Conservation (phyloP, 2,888 invertebrate genomes). For the Liopterus haemorrhoidalis region DNA sequence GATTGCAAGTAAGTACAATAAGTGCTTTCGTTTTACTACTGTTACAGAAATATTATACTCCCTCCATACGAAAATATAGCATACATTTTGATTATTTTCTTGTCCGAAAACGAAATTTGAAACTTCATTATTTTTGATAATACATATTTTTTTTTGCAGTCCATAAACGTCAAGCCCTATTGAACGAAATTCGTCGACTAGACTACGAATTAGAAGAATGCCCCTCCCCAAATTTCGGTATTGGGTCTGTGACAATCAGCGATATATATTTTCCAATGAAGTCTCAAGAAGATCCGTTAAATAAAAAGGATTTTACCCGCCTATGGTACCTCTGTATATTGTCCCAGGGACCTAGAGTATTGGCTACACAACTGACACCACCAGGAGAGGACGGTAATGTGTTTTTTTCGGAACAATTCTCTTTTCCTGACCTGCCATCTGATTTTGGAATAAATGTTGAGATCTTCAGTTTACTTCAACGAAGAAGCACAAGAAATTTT, state of each 20-base stretch:
- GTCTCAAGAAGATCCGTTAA: slow-evolving; percentile 15
- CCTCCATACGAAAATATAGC: too few species aligned
- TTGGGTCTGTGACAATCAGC: slow-evolving; percentile 30
- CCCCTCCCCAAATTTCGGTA: slow-evolving; percentile 9
- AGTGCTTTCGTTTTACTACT: too few species aligned
- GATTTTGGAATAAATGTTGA: slow-evolving; percentile 46
- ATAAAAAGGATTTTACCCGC: slow-evolving; percentile 25
- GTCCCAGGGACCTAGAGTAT: slow-evolving; percentile 37
- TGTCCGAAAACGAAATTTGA: too few species aligned
- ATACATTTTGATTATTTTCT: too few species aligned
- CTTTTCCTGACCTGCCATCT: slow-evolving; percentile 40
- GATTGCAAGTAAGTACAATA: slow-evolving; percentile 39
- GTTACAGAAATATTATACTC: neutral
- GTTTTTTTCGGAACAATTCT: slow-evolving; percentile 36
- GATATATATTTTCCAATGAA: slow-evolving; percentile 33
- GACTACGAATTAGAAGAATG: slow-evolving; percentile 25
- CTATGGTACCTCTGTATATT: slow-evolving; percentile 42
- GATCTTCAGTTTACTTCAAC: slow-evolving; percentile 47
- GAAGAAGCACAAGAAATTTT: slow-evolving; percentile 36
- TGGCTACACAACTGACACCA: slow-evolving; percentile 36
- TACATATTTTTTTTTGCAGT: slow-evolving; percentile 25
- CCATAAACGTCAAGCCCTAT: slow-evolving; percentile 29
- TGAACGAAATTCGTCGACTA: slow-evolving; percentile 28
- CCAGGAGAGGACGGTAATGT: slow-evolving; percentile 34
- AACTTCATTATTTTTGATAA: too few species aligned